Percentiles rank a stretch among this genome's conserved stretches.
Evolutionary conservation across 2,113 vertebrate species (phyloP).

Genomic region (Cathartes aura): DNA sequence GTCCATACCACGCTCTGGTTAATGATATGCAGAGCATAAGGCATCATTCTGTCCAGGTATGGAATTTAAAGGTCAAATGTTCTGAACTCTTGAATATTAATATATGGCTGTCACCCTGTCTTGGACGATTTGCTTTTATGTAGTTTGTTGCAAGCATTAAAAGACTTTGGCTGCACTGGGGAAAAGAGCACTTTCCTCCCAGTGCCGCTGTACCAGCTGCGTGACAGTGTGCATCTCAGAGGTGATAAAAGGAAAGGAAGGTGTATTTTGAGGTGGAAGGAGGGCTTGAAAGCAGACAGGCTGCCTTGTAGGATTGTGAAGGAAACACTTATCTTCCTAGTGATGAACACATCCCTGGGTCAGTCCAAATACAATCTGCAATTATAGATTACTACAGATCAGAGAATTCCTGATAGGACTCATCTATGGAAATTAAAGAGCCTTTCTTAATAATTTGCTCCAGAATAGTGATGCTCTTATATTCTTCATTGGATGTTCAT

Average conservation of each 20-base stretch:
- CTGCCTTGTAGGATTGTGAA: neutral
- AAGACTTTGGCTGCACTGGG: neutral
- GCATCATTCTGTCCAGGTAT: neutral
- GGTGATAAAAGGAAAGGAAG: neutral
- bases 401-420: neutral
- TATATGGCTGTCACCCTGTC: neutral
- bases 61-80: neutral
- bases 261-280: constrained; percentile 42
- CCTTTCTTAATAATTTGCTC: neutral
- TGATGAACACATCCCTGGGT: neutral
- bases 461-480: neutral
- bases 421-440: neutral
- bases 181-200: neutral
- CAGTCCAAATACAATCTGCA: neutral
- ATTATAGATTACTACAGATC: neutral
- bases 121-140: neutral
- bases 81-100: neutral
- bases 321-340: neutral
- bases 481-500: neutral
- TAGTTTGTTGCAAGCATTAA: constrained; percentile 16
- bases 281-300: neutral
- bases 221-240: neutral
- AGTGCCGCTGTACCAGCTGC: constrained; percentile 17
- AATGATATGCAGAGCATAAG: neutral
- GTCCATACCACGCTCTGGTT: neutral